phyloP scores from a whole-genome alignment of 1,140 invertebrate genomes.

The Neodiprion pinetum region DNA sequence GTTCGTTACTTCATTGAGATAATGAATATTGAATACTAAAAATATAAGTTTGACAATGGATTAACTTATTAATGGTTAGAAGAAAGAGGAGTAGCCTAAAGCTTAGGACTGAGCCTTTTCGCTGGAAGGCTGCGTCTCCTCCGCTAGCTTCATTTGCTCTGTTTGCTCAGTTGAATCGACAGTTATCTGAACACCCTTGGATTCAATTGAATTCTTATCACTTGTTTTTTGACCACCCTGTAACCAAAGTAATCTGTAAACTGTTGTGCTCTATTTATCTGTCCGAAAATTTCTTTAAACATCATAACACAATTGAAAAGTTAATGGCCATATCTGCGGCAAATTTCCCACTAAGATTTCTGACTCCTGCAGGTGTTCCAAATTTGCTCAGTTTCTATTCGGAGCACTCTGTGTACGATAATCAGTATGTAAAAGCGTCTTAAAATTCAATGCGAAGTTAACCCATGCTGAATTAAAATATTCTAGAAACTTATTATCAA shows the following conservation, averaged over 20 bases:
- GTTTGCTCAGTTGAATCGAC: slow-evolving; percentile 49
- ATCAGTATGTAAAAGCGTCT: slow-evolving; percentile 2
- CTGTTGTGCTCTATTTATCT: background rate
- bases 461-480: slow-evolving; percentile 7
- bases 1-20: too few species aligned
- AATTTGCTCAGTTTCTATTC: slow-evolving; percentile 21
- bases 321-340: too few species aligned
- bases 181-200: slow-evolving; percentile 55
- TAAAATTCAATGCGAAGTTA: background rate
- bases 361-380: slow-evolving; percentile 16
- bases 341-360: too few species aligned
- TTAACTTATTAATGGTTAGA: slow-evolving; percentile 31
- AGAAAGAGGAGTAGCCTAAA: slow-evolving; percentile 54
- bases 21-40: slow-evolving; percentile 45
- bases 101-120: slow-evolving; percentile 58
- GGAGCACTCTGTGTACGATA: slow-evolving; percentile 13
- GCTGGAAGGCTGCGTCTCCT: slow-evolving; percentile 57
- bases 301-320: too few species aligned
- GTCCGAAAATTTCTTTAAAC: too few species aligned
- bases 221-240: slow-evolving; percentile 54
- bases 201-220: slow-evolving; percentile 51
- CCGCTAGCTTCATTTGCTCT: slow-evolving; percentile 50
- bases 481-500: slow-evolving; percentile 15
- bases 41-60: slow-evolving; percentile 34
- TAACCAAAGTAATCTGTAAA: slow-evolving; percentile 49